phyloP scores from a whole-genome alignment of 2,888 invertebrate species.

The Teinopalpus imperialis region DNA sequence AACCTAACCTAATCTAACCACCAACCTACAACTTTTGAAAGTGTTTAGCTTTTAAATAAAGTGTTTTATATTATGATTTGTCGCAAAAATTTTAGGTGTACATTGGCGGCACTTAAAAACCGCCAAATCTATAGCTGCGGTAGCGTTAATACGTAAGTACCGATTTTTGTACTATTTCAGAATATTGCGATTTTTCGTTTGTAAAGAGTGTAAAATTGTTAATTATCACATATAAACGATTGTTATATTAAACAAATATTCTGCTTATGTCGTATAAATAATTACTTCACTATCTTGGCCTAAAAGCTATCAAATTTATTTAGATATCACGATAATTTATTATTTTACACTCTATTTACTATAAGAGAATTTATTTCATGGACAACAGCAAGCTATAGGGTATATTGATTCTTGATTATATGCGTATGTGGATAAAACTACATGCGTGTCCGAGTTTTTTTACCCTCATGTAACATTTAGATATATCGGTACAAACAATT shows the following conservation, averaged over 20 bases:
- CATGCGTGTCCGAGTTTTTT: background rate
- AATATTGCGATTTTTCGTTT: slow-evolving; percentile 29
- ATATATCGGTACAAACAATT: slow-evolving; percentile 13
- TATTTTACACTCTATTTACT: slow-evolving; percentile 16
- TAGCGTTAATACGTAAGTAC: slow-evolving; percentile 37
- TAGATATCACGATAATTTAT: slow-evolving; percentile 9
- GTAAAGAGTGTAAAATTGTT: slow-evolving; percentile 12
- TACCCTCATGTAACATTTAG: background rate
- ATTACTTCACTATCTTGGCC: slow-evolving; percentile 22
- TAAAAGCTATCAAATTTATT: slow-evolving; percentile 5
- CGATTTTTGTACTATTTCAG: slow-evolving; percentile 60
- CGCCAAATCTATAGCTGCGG: too few relatives aligned
- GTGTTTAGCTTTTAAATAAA: too few relatives aligned
- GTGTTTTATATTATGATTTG: too few relatives aligned
- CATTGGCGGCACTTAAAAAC: too few relatives aligned
- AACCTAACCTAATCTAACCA: too few relatives aligned
- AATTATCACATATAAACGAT: background rate
- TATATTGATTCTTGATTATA: slow-evolving; percentile 10
- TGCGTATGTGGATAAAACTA: slow-evolving; percentile 20
- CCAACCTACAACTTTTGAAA: too few relatives aligned
- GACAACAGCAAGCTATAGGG: slow-evolving; percentile 61
- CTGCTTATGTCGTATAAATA: slow-evolving; percentile 9
- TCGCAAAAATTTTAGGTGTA: too few relatives aligned
- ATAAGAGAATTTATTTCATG: slow-evolving; percentile 31
- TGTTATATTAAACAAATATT: slow-evolving; percentile 30